Percentiles rank a stretch among this genome's conserved stretches.
These are phyloP conservation scores for Aethina tumida DNA, from an alignment of 1,140 invertebrate species.

Conservation along the genomic window DNA sequence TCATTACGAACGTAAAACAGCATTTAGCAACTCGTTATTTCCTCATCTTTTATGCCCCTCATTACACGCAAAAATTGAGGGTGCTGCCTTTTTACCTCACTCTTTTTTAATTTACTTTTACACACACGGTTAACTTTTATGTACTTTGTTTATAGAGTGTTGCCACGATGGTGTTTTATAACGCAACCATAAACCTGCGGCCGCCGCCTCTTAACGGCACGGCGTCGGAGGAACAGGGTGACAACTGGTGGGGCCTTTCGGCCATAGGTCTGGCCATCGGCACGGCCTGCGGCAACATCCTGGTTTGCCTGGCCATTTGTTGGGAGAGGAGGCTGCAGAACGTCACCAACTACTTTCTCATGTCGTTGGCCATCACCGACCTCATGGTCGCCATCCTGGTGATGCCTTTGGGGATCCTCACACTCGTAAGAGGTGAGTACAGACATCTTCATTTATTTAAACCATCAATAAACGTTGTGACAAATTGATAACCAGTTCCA, in stretches of 20 bases:
- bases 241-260: constrained; percentile 66
- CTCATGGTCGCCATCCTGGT: constrained; percentile 85
- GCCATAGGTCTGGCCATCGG: constrained; percentile 71
- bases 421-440: constrained; percentile 61
- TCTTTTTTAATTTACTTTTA: too few relatives aligned
- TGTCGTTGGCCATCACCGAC: constrained; percentile 92
- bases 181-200: constrained; percentile 5
- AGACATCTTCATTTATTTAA: too few relatives aligned
- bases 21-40: too few relatives aligned
- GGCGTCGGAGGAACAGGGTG: constrained; percentile 31
- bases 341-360: constrained; percentile 93
- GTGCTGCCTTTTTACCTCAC: too few relatives aligned
- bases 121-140: too few relatives aligned
- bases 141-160: too few relatives aligned
- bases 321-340: constrained; percentile 83
- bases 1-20: too few relatives aligned
- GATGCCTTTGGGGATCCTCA: constrained; percentile 81
- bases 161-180: constrained; percentile 16
- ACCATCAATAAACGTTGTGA: too few relatives aligned
- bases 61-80: too few relatives aligned
- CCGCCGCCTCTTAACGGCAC: constrained; percentile 10
- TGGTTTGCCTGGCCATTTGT: constrained; percentile 87
- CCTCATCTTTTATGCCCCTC: too few relatives aligned
- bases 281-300: constrained; percentile 85
- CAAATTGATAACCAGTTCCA: too few relatives aligned